Evolutionary conservation across 2,113 vertebrate species (phyloP).

Genomic region (Parus major): DNA sequence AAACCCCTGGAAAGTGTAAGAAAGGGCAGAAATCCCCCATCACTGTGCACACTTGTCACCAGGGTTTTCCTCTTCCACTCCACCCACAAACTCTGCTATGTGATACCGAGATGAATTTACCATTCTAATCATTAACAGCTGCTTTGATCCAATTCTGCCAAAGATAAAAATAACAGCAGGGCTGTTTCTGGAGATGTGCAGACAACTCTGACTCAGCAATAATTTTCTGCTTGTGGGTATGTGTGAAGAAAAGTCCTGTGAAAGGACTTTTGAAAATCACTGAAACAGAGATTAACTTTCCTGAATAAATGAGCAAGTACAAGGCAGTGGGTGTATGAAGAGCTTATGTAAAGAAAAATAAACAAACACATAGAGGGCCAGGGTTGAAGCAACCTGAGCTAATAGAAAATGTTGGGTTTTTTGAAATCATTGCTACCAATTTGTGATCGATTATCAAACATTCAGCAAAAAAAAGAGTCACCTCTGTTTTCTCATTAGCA

Average conservation of each 20-base stretch:
- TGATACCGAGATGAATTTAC: not conserved
- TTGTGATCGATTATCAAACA: not conserved
- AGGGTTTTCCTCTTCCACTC: not conserved
- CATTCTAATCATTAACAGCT: too few species aligned
- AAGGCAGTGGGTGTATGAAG: not conserved
- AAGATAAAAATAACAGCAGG: not conserved
- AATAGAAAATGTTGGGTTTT: not conserved
- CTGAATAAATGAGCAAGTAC: not conserved
- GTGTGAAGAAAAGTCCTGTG: not conserved
- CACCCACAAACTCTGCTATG: not conserved
- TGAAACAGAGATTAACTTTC: not conserved
- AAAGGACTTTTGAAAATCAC: not conserved
- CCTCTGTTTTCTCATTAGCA: not conserved
- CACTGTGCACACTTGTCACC: accelerated
- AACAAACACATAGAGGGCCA: not conserved
- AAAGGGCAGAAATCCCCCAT: not conserved
- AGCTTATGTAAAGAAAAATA: not conserved
- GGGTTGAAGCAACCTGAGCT: not conserved
- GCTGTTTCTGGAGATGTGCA: not conserved
- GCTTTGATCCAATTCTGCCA: not conserved
- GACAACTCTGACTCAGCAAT: not conserved
- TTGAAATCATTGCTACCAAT: not conserved
- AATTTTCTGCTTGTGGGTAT: not conserved
- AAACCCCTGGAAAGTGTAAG: not conserved
- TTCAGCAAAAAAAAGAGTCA: not conserved